Evolutionary conservation across 2,888 invertebrate species (phyloP).

Genomic region (Agrypnus murinus): DNA sequence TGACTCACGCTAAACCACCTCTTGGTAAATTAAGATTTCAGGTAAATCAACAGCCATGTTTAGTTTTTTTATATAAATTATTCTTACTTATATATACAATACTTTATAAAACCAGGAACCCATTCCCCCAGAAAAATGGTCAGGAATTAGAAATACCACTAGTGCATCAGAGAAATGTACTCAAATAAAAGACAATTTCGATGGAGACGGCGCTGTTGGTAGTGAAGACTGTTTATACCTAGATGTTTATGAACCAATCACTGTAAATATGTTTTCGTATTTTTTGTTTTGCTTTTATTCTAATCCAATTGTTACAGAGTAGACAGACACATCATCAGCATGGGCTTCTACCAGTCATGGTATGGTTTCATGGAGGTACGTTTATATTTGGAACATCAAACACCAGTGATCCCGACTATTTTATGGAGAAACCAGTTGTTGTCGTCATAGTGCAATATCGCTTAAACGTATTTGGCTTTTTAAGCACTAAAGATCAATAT

Average conservation of each 20-base stretch:
- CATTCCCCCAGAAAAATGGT: conserved; percentile 25
- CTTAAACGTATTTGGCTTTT: conserved; percentile 52
- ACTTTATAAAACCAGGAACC: too few relatives aligned
- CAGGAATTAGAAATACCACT: conserved; percentile 24
- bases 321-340: too few relatives aligned
- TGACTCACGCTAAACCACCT: conserved; percentile 58
- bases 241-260: conserved; percentile 37
- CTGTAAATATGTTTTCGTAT: conserved; percentile 8
- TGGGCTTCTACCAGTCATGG: conserved; percentile 54
- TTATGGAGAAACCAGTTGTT: conserved; percentile 57
- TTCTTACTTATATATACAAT: too few relatives aligned
- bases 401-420: conserved; percentile 51
- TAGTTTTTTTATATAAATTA: too few relatives aligned
- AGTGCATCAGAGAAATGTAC: conserved; percentile 13
- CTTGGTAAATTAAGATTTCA: conserved; percentile 59
- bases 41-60: too few relatives aligned
- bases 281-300: too few relatives aligned
- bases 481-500: conserved; percentile 54
- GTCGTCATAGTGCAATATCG: conserved; percentile 53
- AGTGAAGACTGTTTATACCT: conserved; percentile 45
- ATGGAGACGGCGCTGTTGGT: conserved; percentile 28
- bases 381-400: conserved; percentile 53
- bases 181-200: conserved; percentile 24
- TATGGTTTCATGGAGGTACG: conserved; percentile 58
- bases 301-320: too few relatives aligned